Evolutionary conservation across 2,888 invertebrate species (phyloP).

Genomic region (Lamellibrachia satsuma): DNA sequence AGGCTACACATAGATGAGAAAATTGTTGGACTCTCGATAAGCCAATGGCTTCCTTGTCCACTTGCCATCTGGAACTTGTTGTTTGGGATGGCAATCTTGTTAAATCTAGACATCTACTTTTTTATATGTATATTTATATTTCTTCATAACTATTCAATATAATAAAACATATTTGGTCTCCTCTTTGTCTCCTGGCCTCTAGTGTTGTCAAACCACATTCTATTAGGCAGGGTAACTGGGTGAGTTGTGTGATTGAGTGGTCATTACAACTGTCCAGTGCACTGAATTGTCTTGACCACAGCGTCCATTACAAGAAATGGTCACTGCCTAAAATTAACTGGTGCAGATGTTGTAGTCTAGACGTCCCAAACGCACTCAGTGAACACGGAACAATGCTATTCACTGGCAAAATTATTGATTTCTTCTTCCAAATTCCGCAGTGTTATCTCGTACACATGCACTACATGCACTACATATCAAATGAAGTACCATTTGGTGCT

Average conservation of each 20-base stretch:
- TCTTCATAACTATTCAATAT: too few relatives aligned
- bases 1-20: too few relatives aligned
- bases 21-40: too few relatives aligned
- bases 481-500: not conserved
- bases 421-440: constrained; percentile 5
- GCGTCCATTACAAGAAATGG: not conserved
- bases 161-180: too few relatives aligned
- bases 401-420: not conserved
- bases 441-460: not conserved
- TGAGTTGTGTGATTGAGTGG: not conserved
- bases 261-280: not conserved
- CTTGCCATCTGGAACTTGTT: too few relatives aligned
- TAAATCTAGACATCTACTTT: too few relatives aligned
- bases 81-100: too few relatives aligned
- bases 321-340: not conserved
- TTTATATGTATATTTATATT: too few relatives aligned
- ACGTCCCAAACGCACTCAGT: not conserved
- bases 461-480: not conserved
- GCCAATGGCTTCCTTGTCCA: too few relatives aligned
- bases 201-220: too few relatives aligned
- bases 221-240: too few relatives aligned
- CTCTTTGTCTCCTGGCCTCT: too few relatives aligned
- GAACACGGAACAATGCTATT: not conserved
- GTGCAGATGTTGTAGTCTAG: not conserved
- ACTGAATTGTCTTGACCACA: not conserved